Evolutionary conservation across 1,140 invertebrate species (phyloP), one percentile per base, ranked within the genome.

Genomic region (Ylistrum balloti): DNA sequence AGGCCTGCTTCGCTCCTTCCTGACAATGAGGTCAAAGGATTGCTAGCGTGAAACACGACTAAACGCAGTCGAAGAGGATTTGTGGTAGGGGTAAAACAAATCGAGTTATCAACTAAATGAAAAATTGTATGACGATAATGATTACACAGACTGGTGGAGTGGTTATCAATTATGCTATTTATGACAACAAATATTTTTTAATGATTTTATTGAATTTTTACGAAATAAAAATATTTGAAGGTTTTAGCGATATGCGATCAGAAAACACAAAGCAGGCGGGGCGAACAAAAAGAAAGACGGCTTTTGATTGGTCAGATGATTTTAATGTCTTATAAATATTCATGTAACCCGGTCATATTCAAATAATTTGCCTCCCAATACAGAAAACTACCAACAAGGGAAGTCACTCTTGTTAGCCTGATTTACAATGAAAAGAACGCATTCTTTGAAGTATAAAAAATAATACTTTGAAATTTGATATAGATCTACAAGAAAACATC

Each of bases 1-100:
- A 74, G 56, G 56, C 56, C 88, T 34, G 88, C 74, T 89, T 85
- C 88, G 45, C 87, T 91, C 85, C 90, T 88, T 86, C 33, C 89
- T 86, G 89, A 93, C 92, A 93, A 93, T 91, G 93, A 93, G 93
- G 93, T 93, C 93, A 93, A 92, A 92, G 85, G 89, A 34, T 91
- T 45, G 87, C 89, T 88, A 88, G 91, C 89, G 89, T 91, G 91
- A 91, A 88, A 87, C 41, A 93, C 28, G 45, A 89, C 33, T 41
- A 87, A 41, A 89, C 32, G 33, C 22, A 48, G 33, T 45, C 32
- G 88, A 88, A 89, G 35, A 86, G 87, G 89, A 85, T 88, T 88
- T 41, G 91, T 89, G 91, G 92, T 90, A 88, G 92, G 92, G 92
- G 89, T 90, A 91, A 90, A 74, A 56, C 89, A 91, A 88, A 86